These are phyloP conservation scores for Halocaridina rubra DNA, from an alignment of 2,888 invertebrate species.

Conservation along the genomic window DNA sequence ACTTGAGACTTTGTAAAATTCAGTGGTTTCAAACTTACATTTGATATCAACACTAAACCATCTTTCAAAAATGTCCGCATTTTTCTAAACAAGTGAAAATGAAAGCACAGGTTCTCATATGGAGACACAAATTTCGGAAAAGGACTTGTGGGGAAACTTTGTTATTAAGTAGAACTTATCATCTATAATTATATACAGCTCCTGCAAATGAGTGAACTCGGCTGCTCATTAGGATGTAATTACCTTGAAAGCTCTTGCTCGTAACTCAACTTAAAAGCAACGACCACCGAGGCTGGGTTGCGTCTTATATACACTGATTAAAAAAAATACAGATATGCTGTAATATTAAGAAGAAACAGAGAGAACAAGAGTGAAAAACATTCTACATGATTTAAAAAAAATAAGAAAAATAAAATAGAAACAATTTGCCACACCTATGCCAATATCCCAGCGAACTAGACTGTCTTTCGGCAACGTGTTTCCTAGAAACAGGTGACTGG, in stretches of 20 bases:
- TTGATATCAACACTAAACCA: too few relatives aligned
- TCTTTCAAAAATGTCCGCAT: too few relatives aligned
- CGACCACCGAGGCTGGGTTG: not conserved
- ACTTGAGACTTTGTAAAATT: too few relatives aligned
- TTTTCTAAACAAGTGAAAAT: too few relatives aligned
- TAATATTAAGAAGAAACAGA: conserved; percentile 20
- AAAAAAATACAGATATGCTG: not conserved
- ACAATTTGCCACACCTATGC: conserved; percentile 56
- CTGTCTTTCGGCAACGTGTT: conserved; percentile 44
- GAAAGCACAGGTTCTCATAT: not conserved
- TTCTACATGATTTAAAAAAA: too few relatives aligned
- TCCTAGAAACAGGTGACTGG: conserved; percentile 49
- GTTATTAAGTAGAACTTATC: too few relatives aligned
- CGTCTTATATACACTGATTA: not conserved
- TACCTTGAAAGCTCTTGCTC: not conserved
- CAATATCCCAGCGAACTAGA: conserved; percentile 56
- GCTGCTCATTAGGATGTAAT: too few relatives aligned
- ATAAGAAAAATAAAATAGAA: conserved; percentile 43
- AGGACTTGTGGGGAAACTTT: not conserved
- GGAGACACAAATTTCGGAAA: too few relatives aligned
- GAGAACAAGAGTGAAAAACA: conserved; percentile 38
- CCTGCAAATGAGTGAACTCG: too few relatives aligned
- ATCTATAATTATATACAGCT: too few relatives aligned
- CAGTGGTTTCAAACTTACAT: too few relatives aligned
- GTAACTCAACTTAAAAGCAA: not conserved